Percentiles rank a stretch among this genome's conserved stretches.
Conservation (phyloP, 2,113 vertebrate genomes). For the Danionella cerebrum region DNA sequence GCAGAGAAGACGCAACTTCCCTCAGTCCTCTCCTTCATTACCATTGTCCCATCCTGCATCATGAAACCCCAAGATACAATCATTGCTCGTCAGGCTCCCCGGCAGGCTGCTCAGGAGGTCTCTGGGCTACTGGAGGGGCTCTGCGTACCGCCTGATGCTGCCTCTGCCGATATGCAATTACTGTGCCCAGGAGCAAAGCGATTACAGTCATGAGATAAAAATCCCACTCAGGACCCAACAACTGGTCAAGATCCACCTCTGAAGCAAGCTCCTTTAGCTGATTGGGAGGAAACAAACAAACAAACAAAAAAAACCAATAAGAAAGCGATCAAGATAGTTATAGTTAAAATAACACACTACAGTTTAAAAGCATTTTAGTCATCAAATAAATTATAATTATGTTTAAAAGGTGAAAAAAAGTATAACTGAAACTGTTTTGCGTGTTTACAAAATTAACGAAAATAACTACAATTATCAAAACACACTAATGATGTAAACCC, state of each 20-base stretch:
- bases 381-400: no score
- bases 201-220: constrained; percentile 99
- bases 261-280: constrained; percentile 79
- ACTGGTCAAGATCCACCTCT: constrained; percentile 90
- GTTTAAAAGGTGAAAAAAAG: no score
- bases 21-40: not conserved
- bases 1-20: not conserved
- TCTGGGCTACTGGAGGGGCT: constrained; percentile 52
- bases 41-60: constrained; percentile 30
- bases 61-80: constrained; percentile 20
- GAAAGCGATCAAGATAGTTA: no score
- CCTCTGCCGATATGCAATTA: constrained; percentile 92
- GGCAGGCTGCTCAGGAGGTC: constrained; percentile 46
- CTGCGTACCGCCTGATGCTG: constrained; percentile 78
- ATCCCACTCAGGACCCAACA: constrained; percentile 96
- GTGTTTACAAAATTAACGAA: no score
- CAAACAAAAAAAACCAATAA: not conserved
- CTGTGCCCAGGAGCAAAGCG: constrained; percentile 85
- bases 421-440: no score
- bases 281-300: not conserved
- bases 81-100: constrained; percentile 45
- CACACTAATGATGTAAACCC: no score
- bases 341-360: no score
- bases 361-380: no score
- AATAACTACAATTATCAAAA: no score